Evolutionary conservation across 2,888 invertebrate genomes (phyloP).

Genomic region (Iphiclides podalirius): DNA sequence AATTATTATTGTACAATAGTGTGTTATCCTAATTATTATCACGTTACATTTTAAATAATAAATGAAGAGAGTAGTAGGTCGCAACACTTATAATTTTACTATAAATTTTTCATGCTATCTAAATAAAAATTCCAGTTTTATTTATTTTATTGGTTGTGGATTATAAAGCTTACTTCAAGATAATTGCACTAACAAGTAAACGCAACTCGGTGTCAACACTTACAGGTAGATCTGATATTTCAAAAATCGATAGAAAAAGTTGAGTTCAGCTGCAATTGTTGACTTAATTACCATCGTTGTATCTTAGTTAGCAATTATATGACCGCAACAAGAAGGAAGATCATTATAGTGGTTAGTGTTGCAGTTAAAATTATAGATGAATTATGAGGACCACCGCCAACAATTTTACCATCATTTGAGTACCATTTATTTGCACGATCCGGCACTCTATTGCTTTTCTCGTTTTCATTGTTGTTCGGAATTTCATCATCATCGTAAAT

Average conservation of each 20-base stretch:
- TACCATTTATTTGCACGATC: conserved; percentile 77
- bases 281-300: no score
- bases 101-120: conserved; percentile 6
- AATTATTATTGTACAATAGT: conserved; percentile 62
- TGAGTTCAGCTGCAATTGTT: conserved; percentile 1
- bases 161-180: neutral
- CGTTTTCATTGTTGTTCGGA: conserved; percentile 44
- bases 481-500: conserved; percentile 58
- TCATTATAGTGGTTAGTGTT: conserved; percentile 36
- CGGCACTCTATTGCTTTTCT: conserved; percentile 69
- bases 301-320: conserved; percentile 25
- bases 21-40: conserved; percentile 76
- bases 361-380: conserved; percentile 35
- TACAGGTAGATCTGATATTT: no score
- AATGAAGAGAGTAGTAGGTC: conserved; percentile 8
- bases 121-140: conserved; percentile 3
- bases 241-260: neutral
- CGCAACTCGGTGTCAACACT: neutral
- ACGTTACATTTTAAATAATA: conserved; percentile 66
- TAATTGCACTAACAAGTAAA: neutral
- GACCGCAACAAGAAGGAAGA: conserved; percentile 44
- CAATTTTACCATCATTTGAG: conserved; percentile 64
- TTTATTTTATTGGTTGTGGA: neutral
- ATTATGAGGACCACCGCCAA: conserved; percentile 44
- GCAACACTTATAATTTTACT: neutral